Evolutionary conservation across 2,888 invertebrate species (phyloP).

Genomic region (Sinopyrophorus schimmeli): DNA sequence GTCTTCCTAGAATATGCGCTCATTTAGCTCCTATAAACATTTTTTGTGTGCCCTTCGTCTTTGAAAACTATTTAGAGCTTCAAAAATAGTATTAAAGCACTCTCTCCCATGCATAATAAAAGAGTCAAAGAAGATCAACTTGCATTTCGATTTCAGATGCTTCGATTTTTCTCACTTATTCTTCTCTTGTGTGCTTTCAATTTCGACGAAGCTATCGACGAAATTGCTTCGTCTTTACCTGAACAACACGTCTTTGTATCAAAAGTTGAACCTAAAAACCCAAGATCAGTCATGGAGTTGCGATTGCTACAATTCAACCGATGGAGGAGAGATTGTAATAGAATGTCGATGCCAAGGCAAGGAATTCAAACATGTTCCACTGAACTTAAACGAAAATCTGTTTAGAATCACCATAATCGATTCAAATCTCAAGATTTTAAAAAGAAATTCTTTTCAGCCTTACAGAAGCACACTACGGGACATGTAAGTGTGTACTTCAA

Average conservation of each 20-base stretch:
- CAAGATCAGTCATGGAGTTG: conserved; percentile 32
- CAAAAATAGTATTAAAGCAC: no score
- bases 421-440: conserved; percentile 46
- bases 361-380: conserved; percentile 45
- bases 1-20: no score
- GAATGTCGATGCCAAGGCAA: conserved; percentile 49
- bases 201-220: not conserved
- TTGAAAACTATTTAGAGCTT: no score
- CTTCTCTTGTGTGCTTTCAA: not conserved
- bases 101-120: no score
- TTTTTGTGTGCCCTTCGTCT: no score
- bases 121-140: no score
- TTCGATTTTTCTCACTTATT: no score
- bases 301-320: conserved; percentile 43
- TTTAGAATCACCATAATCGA: conserved; percentile 50
- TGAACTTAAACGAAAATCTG: conserved; percentile 43
- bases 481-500: conserved; percentile 47
- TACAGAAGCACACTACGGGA: conserved; percentile 51
- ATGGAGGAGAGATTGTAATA: conserved; percentile 38
- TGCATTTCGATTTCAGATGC: conserved; percentile 8
- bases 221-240: conserved; percentile 1
- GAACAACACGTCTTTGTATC: conserved; percentile 22
- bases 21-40: no score
- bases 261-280: conserved; percentile 19
- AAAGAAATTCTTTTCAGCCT: conserved; percentile 45